Conservation (phyloP, 2,888 invertebrate species). For the Bruchidius siliquastri region DNA sequence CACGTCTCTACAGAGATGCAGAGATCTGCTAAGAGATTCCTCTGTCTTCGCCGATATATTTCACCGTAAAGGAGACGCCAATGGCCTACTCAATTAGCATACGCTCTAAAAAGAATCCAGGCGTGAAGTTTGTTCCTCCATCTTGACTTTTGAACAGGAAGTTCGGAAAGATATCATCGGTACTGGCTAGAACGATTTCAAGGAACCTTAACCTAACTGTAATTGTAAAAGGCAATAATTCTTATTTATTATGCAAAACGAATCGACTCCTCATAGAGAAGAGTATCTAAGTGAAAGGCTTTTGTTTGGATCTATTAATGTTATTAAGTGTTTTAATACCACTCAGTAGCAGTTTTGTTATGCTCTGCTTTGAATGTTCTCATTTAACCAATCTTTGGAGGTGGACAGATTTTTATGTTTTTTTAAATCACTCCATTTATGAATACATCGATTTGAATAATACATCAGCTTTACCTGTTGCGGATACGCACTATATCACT, state of each 20-base stretch:
- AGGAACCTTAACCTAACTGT: constrained; percentile 23
- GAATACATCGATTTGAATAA: too few species aligned
- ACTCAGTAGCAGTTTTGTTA: too few species aligned
- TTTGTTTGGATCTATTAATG: background rate
- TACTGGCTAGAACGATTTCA: constrained; percentile 19
- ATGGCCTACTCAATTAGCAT: constrained; percentile 27
- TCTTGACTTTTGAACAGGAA: constrained; percentile 23
- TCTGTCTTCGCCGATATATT: too few species aligned
- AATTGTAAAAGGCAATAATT: constrained; percentile 20
- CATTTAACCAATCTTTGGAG: too few species aligned
- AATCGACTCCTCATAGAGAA: background rate
- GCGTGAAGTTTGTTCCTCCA: constrained; percentile 30
- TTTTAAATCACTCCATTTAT: too few species aligned
- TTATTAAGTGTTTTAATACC: background rate
- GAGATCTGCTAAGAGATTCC: too few species aligned
- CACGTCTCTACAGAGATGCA: too few species aligned
- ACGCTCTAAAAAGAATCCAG: constrained; percentile 36
- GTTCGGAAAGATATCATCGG: constrained; percentile 25
- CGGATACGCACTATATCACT: too few species aligned
- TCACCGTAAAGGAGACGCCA: background rate
- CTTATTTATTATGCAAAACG: constrained; percentile 12
- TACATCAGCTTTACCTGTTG: too few species aligned
- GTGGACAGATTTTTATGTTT: too few species aligned
- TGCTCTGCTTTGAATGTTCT: too few species aligned
- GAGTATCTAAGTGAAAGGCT: background rate